Evolutionary conservation across 2,113 vertebrate species (phyloP), one percentile per base, ranked within the genome.

Genomic region (Spilogale gracilis): DNA sequence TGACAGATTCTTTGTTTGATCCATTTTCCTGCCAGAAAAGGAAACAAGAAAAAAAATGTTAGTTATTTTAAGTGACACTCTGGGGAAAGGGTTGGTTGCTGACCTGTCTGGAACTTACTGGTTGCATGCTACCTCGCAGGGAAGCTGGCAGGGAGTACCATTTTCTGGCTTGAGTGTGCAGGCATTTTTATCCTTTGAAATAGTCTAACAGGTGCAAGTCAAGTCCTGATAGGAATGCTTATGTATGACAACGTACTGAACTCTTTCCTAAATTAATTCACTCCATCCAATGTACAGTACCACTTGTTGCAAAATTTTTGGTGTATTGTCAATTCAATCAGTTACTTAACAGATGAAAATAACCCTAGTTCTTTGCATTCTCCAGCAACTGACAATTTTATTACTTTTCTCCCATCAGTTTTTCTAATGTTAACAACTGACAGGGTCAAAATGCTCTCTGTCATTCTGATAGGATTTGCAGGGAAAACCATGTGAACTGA

Each of bases 141-240:
- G 45, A 48, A 80, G 43, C 60, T 96, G 96, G 93, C 95, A 80
- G 58, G 80, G 61, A 73, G 67, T 16, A 79, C 32, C 45, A 43
- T 0, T 11, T 85, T 87, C 94, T 96, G 67, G 58, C 61, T 23
- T 5, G 30, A 73, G 56, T 8, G 5, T 48, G 60, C n/a, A 61
- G 58, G 48, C 27, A 56, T 43, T 4, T 58, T 65, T 90, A 69
- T 73, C 94, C 71, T 95, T 96, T 83, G 76, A 91, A 93, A 56
- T 65, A 84, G 50, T 32, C 82, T 74, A 97, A 90, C 97, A 98
- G 98, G 98, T 97, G 97, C 65, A 76, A 96, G 52, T 76, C 32
- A 94, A 30, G 56, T 18, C n/a, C 84, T 65, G 21, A 65, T 76
- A 63, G 60, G 16, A 61, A 92, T 69, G 58, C 32, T 93, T 60